Conservation (phyloP, 2,797 vertebrate genomes). For the Artibeus jamaicensis region DNA sequence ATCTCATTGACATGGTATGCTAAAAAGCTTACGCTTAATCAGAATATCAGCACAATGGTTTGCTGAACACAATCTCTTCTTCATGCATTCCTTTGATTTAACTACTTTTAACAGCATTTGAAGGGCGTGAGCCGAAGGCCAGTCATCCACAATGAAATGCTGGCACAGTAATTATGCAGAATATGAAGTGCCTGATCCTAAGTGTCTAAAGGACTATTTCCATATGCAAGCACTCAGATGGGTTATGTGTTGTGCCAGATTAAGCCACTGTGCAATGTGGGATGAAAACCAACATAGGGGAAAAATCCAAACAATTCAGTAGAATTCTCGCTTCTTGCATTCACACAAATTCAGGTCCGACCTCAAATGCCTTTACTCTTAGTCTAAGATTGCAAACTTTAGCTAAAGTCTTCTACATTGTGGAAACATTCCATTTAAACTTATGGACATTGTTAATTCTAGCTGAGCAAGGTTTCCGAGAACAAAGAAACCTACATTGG, state of each 20-base stretch:
- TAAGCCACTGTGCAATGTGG: background rate
- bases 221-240: background rate
- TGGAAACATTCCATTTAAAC: background rate
- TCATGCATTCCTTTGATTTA: background rate
- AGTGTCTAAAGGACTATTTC: fast-evolving
- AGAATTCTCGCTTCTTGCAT: background rate
- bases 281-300: background rate
- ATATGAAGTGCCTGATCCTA: fast-evolving
- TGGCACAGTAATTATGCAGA: background rate
- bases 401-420: background rate
- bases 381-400: background rate
- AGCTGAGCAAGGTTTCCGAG: background rate
- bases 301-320: background rate
- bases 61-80: conserved; percentile 27
- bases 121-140: background rate
- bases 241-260: background rate
- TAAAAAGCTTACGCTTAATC: conserved; percentile 54
- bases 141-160: fast-evolving
- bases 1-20: conserved; percentile 45
- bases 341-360: background rate
- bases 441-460: background rate
- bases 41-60: conserved; percentile 13
- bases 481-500: background rate
- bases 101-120: background rate
- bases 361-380: background rate